Evolutionary conservation across 2,888 invertebrate genomes (phyloP).

Genomic region (Marasmarcha lunaedactyla): DNA sequence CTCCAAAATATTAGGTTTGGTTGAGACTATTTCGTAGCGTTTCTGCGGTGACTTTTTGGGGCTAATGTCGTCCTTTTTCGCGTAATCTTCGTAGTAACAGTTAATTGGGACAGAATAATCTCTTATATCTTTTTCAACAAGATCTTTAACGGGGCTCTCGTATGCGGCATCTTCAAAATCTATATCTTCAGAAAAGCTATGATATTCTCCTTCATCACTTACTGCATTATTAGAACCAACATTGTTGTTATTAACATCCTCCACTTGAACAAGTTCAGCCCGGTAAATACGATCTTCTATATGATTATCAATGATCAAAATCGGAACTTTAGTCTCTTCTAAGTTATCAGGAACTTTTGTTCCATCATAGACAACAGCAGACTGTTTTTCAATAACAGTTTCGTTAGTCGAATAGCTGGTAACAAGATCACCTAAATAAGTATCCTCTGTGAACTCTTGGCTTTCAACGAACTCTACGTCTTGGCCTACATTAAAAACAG

Average conservation of each 20-base stretch:
- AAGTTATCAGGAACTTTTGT: slow-evolving; percentile 1
- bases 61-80: slow-evolving; percentile 23
- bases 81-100: slow-evolving; percentile 50
- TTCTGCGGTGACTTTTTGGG: slow-evolving; percentile 38
- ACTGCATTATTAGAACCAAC: slow-evolving; percentile 27
- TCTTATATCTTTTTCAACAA: slow-evolving; percentile 58
- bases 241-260: slow-evolving; percentile 18
- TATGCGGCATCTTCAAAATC: slow-evolving; percentile 44
- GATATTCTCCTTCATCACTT: slow-evolving; percentile 52
- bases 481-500: slow-evolving; percentile 29
- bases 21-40: slow-evolving; percentile 16
- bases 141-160: slow-evolving; percentile 54
- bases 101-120: slow-evolving; percentile 60
- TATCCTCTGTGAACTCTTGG: slow-evolving; percentile 58
- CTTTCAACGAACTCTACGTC: slow-evolving; percentile 46
- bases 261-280: slow-evolving; percentile 22
- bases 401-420: slow-evolving; percentile 41
- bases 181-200: slow-evolving; percentile 51
- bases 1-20: slow-evolving; percentile 31
- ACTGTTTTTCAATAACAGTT: slow-evolving; percentile 33
- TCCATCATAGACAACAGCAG: not conserved
- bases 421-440: slow-evolving; percentile 42
- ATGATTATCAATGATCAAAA: slow-evolving; percentile 9
- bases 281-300: slow-evolving; percentile 15
- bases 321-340: slow-evolving; percentile 9